Evolutionary conservation across 2,888 invertebrate species (phyloP), one percentile per base, ranked within the genome.

Genomic region (Labia minor): DNA sequence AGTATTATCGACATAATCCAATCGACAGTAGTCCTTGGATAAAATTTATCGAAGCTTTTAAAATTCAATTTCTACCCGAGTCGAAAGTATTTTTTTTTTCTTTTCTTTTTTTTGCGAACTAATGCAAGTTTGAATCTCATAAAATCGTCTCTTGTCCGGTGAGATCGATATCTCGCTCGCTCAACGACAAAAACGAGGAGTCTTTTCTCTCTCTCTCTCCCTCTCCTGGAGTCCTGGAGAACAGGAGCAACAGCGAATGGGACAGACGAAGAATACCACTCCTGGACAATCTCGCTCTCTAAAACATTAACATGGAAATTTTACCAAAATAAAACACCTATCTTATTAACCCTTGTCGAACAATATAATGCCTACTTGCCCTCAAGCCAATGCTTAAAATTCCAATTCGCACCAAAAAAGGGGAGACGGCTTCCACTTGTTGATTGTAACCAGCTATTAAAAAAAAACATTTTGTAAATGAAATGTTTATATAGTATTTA

Each of bases 11-110:
- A 49, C n/a, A 49, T n/a, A 49, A 49, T 49, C 49, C 14, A 11
- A 3, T 49, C 49, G 49, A 49, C 49, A 49, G 16, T 26, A 26
- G 16, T n/a, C 49, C 49, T 49, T 49, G 49, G 16, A 3, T 14
- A 49, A 49, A 49, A 49, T 49, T 49, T 49, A 49, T 49, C 49
- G 49, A 49, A 49, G 49, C 49, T 49, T 49, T 49, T 49, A 49
- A 49, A 49, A 49, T 49, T 49, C 49, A 49, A 49, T 49, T 49
- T 49, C 14, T 4, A 49, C 2, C 16, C 49, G n/a, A 49, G 16
- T 14, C 16, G 49, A 16, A 14, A 16, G 16, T 49, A n/a, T 49
- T 49, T 49, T n/a, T n/a, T n/a, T n/a, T n/a, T n/a, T n/a, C n/a
- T n/a, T n/a, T n/a, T n/a, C n/a, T n/a, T n/a, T n/a, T n/a, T n/a